Evolutionary conservation across 2,888 invertebrate genomes (phyloP), one percentile per base, ranked within the genome.

Genomic region (Hemaris fuciformis): DNA sequence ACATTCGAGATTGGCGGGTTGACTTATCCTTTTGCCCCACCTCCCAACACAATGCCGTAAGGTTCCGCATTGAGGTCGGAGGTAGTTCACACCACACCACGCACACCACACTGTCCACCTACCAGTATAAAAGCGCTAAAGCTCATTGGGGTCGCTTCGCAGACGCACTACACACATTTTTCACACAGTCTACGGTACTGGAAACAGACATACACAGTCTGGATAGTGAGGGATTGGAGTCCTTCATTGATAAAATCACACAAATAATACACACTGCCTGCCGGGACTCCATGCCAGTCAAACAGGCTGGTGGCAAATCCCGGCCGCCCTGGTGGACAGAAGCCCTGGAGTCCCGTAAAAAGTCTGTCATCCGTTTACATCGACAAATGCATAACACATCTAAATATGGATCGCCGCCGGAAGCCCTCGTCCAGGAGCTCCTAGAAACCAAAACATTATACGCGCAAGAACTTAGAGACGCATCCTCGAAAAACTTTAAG

Each of bases 401-500:
- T 10, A 31, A 48, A 15, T 48, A 46, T 0, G 27, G 25, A 0
- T 57, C 45, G 60, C 64, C 66, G 0, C 1, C 67, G 0, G 56
- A 41, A 0, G 22, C 59, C 2, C 10, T 43, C 1, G 0, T 68
- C 0, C n/a, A 13, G 0, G 63, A 64, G 13, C 34, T 57, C 0
- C n/a, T 46, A 0, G 7, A 1, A 4, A 6, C 56, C 2, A 64
- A 42, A 20, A 8, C 34, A 0, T 57, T 61, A 22, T 70, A 71
- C 45, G 20, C 63, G 0, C 42, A 64, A 0, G 61, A 62, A 0
- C 41, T 71, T 0, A 27, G 48, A 0, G 25, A 23, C 0, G 63
- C 61, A 0, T 69, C 72, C 0, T 62, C 65, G 0, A 25, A 62
- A 0, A 27, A 66, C 31, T 75, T 72, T 25, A 58, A 63, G 2